Evolutionary conservation across 2,888 invertebrate species (phyloP), one percentile per base, ranked within the genome.

Genomic region (Geotrupes spiniger): DNA sequence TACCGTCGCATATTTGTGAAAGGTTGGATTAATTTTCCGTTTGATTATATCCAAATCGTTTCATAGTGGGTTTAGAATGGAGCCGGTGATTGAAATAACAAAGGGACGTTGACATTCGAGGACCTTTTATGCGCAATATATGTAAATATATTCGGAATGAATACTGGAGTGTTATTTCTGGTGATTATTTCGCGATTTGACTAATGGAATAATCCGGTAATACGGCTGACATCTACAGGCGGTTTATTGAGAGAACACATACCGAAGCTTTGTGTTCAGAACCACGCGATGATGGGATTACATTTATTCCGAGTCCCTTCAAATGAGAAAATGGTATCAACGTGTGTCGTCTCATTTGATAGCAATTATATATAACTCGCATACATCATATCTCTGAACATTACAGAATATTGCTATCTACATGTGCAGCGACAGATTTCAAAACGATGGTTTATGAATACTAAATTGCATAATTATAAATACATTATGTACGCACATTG

Each of bases 131-230:
- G 42, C 36, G 50, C 53, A 60, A 56, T 60, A 44, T 56, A 59
- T 59, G 60, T 50, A 60, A 59, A 60, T 60, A 54, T 58, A 59
- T 59, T 61, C 59, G 45, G 53, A 45, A 42, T 52, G 54, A 57
- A 58, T 53, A 51, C 57, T 53, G 48, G 57, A 56, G 55, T 61
- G 59, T 61, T 63, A 60, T 60, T 61, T 60, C 57, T 56, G 52
- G 60, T 58, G 62, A 64, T 63, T 64, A 64, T 64, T 63, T 63
- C 60, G 58, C 57, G 62, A 63, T 63, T 62, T 62, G 60, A 63
- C 64, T 64, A 63, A 64, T 63, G 64, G 64, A 63, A 64, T 64
- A 64, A 64, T 62, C 64, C 59, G 55, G 52, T 64, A 64, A 63
- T 62, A 56, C 62, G 53, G 52, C 54, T 58, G 58, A 59, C 58